These are phyloP conservation scores for Lophius americanus DNA, from an alignment of 2,797 vertebrate species.

Conservation along the genomic window DNA sequence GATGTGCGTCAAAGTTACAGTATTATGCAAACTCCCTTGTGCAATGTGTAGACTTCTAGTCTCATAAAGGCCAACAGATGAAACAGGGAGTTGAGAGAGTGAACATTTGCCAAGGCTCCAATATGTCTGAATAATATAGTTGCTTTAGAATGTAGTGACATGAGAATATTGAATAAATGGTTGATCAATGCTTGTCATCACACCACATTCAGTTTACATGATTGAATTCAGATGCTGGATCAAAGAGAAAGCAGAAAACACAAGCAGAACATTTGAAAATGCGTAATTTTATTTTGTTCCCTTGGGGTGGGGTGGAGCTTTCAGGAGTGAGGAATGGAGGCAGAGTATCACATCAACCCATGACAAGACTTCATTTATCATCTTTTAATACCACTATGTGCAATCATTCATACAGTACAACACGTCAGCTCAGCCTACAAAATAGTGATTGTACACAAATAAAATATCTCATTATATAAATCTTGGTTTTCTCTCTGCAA, in stretches of 20 bases:
- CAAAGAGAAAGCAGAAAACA: slow-evolving; percentile 24
- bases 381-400: slow-evolving; percentile 74
- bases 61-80: too few relatives aligned
- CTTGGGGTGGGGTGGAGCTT: slow-evolving; percentile 52
- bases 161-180: neutral
- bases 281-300: slow-evolving; percentile 70
- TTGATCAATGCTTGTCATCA: neutral
- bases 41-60: too few relatives aligned
- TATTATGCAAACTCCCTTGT: too few relatives aligned
- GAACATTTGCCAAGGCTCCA: neutral
- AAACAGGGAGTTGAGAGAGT: too few relatives aligned
- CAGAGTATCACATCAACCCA: slow-evolving; percentile 72
- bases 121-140: neutral
- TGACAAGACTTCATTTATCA: slow-evolving; percentile 62
- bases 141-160: neutral
- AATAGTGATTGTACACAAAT: slow-evolving; percentile 83
- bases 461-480: slow-evolving; percentile 74
- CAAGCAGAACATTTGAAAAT: slow-evolving; percentile 57
- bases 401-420: slow-evolving; percentile 74
- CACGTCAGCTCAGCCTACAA: slow-evolving; percentile 76
- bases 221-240: neutral
- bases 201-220: neutral
- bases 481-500: slow-evolving; percentile 55
- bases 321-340: slow-evolving; percentile 74
- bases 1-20: too few relatives aligned